These are phyloP conservation scores for Drosophila yakuba DNA, from an alignment of 1,140 invertebrate species.

Conservation along the genomic window DNA sequence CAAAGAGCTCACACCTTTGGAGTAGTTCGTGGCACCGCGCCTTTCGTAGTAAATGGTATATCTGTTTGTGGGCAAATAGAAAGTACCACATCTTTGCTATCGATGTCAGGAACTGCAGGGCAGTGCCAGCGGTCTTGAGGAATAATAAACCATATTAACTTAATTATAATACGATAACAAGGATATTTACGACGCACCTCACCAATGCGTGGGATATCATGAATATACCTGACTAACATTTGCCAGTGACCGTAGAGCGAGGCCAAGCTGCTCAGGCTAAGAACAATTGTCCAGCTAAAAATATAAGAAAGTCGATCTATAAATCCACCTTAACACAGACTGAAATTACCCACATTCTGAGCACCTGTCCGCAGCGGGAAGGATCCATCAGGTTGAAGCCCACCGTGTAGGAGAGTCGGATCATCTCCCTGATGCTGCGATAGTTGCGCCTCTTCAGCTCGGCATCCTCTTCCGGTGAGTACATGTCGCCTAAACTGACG, in stretches of 20 bases:
- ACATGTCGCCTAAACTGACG: conserved; percentile 62
- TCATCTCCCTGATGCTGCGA: conserved; percentile 63
- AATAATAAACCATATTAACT: background rate
- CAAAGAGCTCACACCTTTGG: conserved; percentile 65
- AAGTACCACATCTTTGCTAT: conserved; percentile 69
- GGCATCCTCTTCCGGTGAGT: conserved; percentile 42
- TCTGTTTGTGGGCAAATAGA: conserved; percentile 50
- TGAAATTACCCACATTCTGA: conserved; percentile 45
- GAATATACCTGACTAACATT: conserved; percentile 47
- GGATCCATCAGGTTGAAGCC: conserved; percentile 68
- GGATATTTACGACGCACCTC: conserved; percentile 27
- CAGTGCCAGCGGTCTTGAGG: conserved; percentile 56
- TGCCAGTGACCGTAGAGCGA: conserved; percentile 73
- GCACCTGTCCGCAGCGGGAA: conserved; percentile 22
- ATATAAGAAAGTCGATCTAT: background rate
- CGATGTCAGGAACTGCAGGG: conserved; percentile 63
- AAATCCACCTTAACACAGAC: accelerated
- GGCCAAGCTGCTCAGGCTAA: conserved; percentile 44
- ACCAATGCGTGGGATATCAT: conserved; percentile 57
- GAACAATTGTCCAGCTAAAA: conserved; percentile 58
- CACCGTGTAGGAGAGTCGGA: conserved; percentile 54
- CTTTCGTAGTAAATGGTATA: conserved; percentile 48
- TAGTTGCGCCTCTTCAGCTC: conserved; percentile 57
- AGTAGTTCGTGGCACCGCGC: conserved; percentile 62
- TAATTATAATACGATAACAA: too few species aligned